Base-by-base conservation (phyloP, 2,113 vertebrate genomes). In the Ceuthmochares aereus region DNA sequence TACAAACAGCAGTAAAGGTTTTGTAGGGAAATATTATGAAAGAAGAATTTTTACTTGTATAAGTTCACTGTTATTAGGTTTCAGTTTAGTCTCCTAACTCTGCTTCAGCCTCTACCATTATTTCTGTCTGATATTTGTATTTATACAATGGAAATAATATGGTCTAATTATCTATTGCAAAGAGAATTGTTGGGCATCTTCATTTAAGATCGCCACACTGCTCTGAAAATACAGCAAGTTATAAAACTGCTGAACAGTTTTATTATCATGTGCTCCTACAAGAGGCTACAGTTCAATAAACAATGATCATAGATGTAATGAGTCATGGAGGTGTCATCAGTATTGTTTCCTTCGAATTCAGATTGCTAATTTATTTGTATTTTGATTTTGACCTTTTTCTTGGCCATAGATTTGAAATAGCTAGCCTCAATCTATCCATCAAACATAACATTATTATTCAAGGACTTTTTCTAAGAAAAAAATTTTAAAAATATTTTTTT, bases 281-380 rank as follows among this genome's bases (percentile, higher is more conserved):
- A 87, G 74, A 62, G 30, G 20, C 34, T 93, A 60, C 54, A 45
- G 45, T 87, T 74, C 67, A 45, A 84, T 87, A 91, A 95, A 93
- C 32, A 87, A 51, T 52, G 27, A 74, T 73, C 36, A 73, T 6
- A 22, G 58, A 62, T 58, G 10, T 62, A 94, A 73, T 32, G 45
- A 87, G n/a, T 93, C 90, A 94, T 63, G 87, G 22, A 85, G 29
- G 51, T 85, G 59, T n/a, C 45, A 67, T 91, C 70, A 87, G 9
- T 83, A 34, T 17, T 68, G 10, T 34, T 37, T 89, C 11, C 85
- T 70, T 70, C n/a, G 55, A 90, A 51, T 21, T 5, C 47, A 94
- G 13, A 16, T 66, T 84, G 27, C 8, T 27, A 64, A 25, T 80
- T 80, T n/a, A 68, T 25, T 59, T 67, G 4, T 45, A 69, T 23